Evolutionary conservation across 2,113 vertebrate genomes (phyloP).

Genomic region (Burhinus bistriatus): DNA sequence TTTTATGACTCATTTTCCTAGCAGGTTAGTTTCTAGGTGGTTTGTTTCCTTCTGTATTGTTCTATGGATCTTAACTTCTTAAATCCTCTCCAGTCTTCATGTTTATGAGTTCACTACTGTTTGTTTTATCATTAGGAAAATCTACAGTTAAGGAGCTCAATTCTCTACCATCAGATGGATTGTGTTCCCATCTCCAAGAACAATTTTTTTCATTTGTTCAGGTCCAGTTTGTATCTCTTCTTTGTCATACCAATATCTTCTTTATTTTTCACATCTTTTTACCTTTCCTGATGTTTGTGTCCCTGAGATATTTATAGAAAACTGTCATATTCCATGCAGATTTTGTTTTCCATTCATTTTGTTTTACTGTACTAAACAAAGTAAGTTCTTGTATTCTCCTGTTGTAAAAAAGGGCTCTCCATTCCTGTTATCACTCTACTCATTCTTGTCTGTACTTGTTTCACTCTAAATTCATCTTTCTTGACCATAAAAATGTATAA

Average conservation of each 20-base stretch:
- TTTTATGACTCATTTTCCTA: background rate
- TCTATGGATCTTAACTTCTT: background rate
- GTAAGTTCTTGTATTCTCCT: rapidly evolving
- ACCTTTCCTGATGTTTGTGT: background rate
- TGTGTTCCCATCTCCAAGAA: background rate
- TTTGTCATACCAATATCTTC: background rate
- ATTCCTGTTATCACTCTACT: background rate
- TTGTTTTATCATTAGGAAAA: background rate
- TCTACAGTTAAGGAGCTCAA: background rate
- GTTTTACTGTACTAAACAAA: background rate
- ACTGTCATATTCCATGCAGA: background rate
- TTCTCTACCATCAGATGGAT: background rate
- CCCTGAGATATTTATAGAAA: background rate
- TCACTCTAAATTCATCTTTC: background rate
- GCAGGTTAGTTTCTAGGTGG: background rate
- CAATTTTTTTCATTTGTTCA: background rate
- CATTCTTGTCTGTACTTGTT: background rate
- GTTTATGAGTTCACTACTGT: background rate
- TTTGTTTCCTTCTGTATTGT: background rate
- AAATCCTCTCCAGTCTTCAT: background rate
- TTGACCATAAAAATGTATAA: background rate
- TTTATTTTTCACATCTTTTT: background rate
- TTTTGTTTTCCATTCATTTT: background rate
- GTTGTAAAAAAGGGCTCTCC: background rate
- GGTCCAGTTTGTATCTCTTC: background rate